phyloP scores from a whole-genome alignment of 2,888 invertebrate genomes.

The Eupithecia insigniata region DNA sequence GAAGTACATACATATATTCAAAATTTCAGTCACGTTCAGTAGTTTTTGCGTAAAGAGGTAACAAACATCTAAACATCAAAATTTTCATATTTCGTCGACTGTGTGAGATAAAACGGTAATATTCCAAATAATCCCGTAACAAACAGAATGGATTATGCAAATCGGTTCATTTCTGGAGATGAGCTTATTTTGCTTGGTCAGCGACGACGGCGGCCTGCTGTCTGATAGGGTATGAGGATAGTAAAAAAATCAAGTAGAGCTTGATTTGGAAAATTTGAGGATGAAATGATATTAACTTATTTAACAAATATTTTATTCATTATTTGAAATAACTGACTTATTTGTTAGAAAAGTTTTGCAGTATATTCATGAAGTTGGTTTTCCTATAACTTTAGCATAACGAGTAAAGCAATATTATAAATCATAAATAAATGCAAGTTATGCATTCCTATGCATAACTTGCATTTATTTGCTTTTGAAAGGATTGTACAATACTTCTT shows the following conservation, averaged over 20 bases:
- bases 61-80: background rate
- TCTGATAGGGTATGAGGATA: background rate
- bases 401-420: too few relatives aligned
- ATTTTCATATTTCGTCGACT: background rate
- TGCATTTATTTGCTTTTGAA: too few relatives aligned
- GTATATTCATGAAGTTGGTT: too few relatives aligned
- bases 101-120: conserved; percentile 26
- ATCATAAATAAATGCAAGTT: too few relatives aligned
- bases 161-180: conserved; percentile 25
- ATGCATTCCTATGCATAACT: too few relatives aligned
- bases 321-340: too few relatives aligned
- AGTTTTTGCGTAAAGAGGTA: background rate
- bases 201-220: background rate
- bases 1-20: background rate
- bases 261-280: background rate
- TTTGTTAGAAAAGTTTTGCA: too few relatives aligned
- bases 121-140: conserved; percentile 27
- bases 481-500: too few relatives aligned
- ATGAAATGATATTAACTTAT: too few relatives aligned
- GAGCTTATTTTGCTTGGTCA: conserved; percentile 16
- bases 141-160: conserved; percentile 37
- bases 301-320: too few relatives aligned
- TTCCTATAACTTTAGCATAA: too few relatives aligned
- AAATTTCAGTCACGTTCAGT: background rate
- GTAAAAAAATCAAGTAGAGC: background rate